phyloP scores from a whole-genome alignment of 2,797 vertebrate species.

The Acanthis flammea region DNA sequence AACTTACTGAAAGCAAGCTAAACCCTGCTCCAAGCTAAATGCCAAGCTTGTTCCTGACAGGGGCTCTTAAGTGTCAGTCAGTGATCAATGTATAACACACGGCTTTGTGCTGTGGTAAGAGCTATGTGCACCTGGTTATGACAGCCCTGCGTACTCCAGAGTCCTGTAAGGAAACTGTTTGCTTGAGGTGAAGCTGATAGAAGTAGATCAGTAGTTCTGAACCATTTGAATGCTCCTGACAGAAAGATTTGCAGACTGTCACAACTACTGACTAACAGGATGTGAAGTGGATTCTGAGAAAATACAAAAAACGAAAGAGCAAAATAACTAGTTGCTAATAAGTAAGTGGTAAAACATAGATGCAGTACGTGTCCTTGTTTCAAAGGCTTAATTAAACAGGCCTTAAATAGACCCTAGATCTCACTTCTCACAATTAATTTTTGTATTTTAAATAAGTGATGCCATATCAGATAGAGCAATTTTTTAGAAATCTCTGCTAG shows the following conservation, averaged over 20 bases:
- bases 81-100: accelerated
- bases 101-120: not conserved
- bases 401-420: not conserved
- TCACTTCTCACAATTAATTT: not conserved
- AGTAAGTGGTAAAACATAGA: not conserved
- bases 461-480: not conserved
- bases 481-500: not conserved
- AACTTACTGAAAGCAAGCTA: not conserved
- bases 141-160: accelerated
- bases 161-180: not conserved
- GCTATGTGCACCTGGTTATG: not conserved
- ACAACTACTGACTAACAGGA: not conserved
- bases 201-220: not conserved
- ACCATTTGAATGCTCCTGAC: not conserved
- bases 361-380: not conserved
- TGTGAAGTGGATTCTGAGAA: not conserved
- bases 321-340: not conserved
- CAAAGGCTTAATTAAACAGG: not conserved
- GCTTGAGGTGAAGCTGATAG: not conserved
- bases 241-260: not conserved
- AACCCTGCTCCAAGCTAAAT: not conserved
- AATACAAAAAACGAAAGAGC: not conserved
- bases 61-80: not conserved
- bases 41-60: not conserved
- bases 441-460: not conserved